Evolutionary conservation across 1,140 invertebrate genomes (phyloP).

Genomic region (Dermatophagoides farinae): DNA sequence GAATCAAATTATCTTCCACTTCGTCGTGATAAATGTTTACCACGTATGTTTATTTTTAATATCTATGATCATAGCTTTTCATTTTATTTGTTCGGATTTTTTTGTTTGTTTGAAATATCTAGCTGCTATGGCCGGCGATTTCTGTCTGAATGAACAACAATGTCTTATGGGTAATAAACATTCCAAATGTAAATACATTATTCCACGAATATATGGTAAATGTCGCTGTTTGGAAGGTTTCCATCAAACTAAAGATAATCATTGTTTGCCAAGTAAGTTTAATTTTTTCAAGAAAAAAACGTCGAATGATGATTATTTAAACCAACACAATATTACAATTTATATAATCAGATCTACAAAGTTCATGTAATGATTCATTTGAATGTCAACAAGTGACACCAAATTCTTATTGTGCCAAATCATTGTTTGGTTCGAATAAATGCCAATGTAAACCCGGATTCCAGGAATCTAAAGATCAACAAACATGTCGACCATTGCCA

Average conservation of each 20-base stretch:
- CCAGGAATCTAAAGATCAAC: slow-evolving; percentile 18
- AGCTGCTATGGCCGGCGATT: slow-evolving; percentile 63
- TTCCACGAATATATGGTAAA: slow-evolving; percentile 64
- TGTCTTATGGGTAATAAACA: slow-evolving; percentile 57
- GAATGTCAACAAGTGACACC: slow-evolving; percentile 18
- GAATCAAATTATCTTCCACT: slow-evolving; percentile 57
- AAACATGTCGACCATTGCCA: slow-evolving; percentile 10
- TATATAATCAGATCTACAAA: slow-evolving; percentile 13
- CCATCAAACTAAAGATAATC: slow-evolving; percentile 17
- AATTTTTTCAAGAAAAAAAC: neutral
- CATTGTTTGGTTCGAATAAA: slow-evolving; percentile 15
- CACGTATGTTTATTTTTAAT: slow-evolving; percentile 43
- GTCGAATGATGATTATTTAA: neutral
- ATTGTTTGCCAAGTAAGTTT: slow-evolving; percentile 19
- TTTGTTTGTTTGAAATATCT: slow-evolving; percentile 10
- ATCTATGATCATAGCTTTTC: slow-evolving; percentile 23
- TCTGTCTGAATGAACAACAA: slow-evolving; percentile 72
- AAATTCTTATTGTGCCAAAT: slow-evolving; percentile 18
- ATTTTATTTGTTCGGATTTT: neutral
- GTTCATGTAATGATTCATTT: slow-evolving; percentile 9
- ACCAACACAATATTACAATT: neutral
- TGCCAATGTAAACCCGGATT: slow-evolving; percentile 22
- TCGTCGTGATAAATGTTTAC: slow-evolving; percentile 61
- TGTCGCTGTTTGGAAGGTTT: slow-evolving; percentile 41
- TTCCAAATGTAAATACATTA: slow-evolving; percentile 65